Evolutionary conservation across 2,797 vertebrate species (phyloP).

Genomic region (Carduelis carduelis): DNA sequence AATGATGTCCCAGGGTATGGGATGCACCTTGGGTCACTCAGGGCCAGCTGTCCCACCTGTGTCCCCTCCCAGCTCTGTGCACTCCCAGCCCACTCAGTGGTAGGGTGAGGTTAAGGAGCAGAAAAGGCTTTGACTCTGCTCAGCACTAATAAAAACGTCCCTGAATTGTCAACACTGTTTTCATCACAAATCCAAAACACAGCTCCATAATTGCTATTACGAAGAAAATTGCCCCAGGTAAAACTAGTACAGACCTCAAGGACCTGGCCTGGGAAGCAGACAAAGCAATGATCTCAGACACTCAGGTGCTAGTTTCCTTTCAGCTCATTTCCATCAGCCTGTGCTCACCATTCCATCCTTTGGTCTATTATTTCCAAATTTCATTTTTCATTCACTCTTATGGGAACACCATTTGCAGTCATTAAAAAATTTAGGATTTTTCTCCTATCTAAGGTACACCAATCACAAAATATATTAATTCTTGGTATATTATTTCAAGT

Average conservation of each 20-base stretch:
- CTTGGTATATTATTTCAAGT: conserved; percentile 28
- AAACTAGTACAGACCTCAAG: background rate
- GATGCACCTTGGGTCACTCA: background rate
- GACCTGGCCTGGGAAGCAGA: background rate
- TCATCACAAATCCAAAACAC: background rate
- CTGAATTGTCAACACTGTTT: background rate
- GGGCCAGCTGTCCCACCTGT: background rate
- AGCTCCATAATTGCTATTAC: background rate
- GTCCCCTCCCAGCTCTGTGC: background rate
- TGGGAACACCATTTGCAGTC: background rate
- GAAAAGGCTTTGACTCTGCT: background rate
- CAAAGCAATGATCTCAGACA: background rate
- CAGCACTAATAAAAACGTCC: background rate
- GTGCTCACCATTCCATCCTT: background rate
- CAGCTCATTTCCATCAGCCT: background rate
- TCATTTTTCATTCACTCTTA: background rate
- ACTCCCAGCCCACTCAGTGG: background rate
- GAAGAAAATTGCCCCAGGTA: background rate
- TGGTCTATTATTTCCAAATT: background rate
- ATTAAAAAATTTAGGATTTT: background rate
- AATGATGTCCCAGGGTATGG: background rate
- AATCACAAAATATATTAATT: background rate
- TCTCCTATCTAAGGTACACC: background rate
- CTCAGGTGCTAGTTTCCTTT: background rate
- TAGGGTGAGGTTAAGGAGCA: background rate